Percentiles rank a stretch among this genome's conserved stretches.
These are phyloP conservation scores for Tubulanus polymorphus DNA, from an alignment of 2,888 invertebrate species.

Conservation along the genomic window DNA sequence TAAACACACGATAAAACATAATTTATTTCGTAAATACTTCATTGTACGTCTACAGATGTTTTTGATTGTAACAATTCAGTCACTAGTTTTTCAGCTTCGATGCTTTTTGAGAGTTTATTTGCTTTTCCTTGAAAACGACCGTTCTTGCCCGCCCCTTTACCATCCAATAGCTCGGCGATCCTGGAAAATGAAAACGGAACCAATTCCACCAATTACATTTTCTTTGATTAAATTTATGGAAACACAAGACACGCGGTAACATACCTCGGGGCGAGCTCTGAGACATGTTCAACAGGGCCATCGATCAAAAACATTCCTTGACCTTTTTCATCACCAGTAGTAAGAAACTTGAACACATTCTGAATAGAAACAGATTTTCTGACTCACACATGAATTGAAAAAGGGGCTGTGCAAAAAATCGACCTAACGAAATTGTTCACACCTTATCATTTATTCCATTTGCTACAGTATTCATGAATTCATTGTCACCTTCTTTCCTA, in stretches of 20 bases:
- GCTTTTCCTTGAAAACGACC: conserved; percentile 75
- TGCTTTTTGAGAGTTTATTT: conserved; percentile 62
- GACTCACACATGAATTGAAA: neutral
- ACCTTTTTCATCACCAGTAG: conserved; percentile 68
- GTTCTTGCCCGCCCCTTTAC: conserved; percentile 73
- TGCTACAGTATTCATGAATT: conserved; percentile 69
- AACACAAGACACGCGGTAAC: conserved; percentile 30
- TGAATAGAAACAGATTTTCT: conserved; percentile 22
- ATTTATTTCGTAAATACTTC: too few species aligned
- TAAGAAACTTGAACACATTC: conserved; percentile 65
- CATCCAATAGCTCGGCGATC: conserved; percentile 66
- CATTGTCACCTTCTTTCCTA: conserved; percentile 72
- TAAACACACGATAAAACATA: too few species aligned
- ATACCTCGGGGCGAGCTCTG: conserved; percentile 63
- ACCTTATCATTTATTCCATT: conserved; percentile 61
- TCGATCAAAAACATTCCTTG: conserved; percentile 58
- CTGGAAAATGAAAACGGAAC: conserved; percentile 58
- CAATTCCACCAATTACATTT: conserved; percentile 5
- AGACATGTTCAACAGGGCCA: conserved; percentile 55
- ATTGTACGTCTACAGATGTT: too few species aligned
- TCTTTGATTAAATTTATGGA: neutral
- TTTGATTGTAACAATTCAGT: too few species aligned
- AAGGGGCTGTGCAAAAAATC: neutral
- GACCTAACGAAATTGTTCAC: too few species aligned
- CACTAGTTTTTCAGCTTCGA: conserved; percentile 59